Evolutionary conservation across 2,888 invertebrate genomes (phyloP), one percentile per base, ranked within the genome.

Genomic region (Apamea monoglypha): DNA sequence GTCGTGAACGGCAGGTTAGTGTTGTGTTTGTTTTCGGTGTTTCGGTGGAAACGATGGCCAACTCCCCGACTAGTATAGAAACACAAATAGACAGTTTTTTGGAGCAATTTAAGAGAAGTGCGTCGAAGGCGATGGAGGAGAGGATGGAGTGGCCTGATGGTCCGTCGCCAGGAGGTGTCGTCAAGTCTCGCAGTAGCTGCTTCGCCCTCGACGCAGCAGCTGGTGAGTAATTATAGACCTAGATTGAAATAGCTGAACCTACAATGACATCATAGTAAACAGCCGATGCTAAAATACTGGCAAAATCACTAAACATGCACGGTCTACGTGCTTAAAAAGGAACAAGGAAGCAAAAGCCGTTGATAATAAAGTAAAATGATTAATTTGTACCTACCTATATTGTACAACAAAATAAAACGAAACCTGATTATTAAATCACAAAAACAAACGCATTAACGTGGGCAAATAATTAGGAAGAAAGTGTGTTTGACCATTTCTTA

Each of bases 21-120:
- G 92, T 93, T 93, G 94, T 96, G 96, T 96, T 96, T 96, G 96
- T 96, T 96, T 96, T 95, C 92, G 95, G 94, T 95, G 96, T 96
- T 95, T 95, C 95, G 95, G 95, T 96, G 95, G 95, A 93, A 94
- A 96, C 96, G 93, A 97, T 97, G 97, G 97, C 97, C 89, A 97
- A 96, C 94, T 97, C 98, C 90, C 97, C 98, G 87, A 97, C 97
- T 88, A 98, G 97, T 90, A 98, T 98, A 94, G 98, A 98, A 97
- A 98, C 98, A 92, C 98, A 98, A 97, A 98, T 98, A 97, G 98
- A 98, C 97, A 98, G 98, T 96, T 98, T 98, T 97, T 96, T 98
- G 94, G 98, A 98, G 97, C 98, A 98, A 94, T 98, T 98, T 94
- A 98, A 98, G 94, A 97, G 98, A 88, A 98, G 98, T 96, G 98